phyloP scores from a whole-genome alignment of 2,888 invertebrate species.

The Tanytarsus gracilentus region DNA sequence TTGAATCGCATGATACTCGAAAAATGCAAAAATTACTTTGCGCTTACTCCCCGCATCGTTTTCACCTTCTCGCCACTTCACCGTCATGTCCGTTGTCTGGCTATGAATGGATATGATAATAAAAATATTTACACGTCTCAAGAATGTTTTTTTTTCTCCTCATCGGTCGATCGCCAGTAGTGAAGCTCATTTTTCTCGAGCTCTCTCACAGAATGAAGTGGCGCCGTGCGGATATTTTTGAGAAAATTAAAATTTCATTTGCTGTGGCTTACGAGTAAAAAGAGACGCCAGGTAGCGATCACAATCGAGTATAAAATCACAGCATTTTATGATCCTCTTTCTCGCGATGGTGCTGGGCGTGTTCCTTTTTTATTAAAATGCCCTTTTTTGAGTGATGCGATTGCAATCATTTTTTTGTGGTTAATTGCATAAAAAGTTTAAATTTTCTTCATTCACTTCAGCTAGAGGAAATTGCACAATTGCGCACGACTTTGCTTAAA shows the following conservation, averaged over 20 bases:
- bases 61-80: background rate
- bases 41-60: background rate
- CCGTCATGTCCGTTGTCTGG: background rate
- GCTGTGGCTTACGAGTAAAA: background rate
- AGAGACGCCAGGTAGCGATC: constrained; percentile 10
- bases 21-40: background rate
- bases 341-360: too few relatives aligned
- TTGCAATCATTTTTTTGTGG: too few relatives aligned
- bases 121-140: constrained; percentile 14
- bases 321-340: constrained; percentile 1
- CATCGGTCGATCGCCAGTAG: background rate
- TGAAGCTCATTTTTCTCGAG: background rate
- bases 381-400: too few relatives aligned
- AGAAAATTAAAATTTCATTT: background rate
- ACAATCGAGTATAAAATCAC: background rate
- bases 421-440: too few relatives aligned
- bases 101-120: constrained; percentile 7
- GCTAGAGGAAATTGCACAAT: too few relatives aligned
- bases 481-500: too few relatives aligned
- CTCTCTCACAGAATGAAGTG: background rate
- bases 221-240: background rate
- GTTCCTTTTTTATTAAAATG: too few relatives aligned
- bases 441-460: too few relatives aligned
- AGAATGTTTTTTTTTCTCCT: constrained; percentile 7
- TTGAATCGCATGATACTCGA: too few relatives aligned